Evolutionary conservation across 2,797 vertebrate genomes (phyloP).

Genomic region (Otus scops): DNA sequence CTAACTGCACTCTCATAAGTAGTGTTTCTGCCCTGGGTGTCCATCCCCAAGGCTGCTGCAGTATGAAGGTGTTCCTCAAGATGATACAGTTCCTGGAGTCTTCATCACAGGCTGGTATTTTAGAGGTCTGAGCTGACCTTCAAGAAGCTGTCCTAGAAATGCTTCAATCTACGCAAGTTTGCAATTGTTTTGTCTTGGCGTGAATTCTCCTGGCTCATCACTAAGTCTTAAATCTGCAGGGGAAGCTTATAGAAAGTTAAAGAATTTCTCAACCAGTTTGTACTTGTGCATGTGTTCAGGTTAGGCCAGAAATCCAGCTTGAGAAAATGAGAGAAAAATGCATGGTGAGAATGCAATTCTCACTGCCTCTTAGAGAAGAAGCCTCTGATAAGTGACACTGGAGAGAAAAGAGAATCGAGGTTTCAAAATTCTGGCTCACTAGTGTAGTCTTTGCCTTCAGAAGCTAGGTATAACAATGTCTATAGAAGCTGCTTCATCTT

Average conservation of each 20-base stretch:
- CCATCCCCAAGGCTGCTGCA: not conserved
- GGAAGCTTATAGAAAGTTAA: not conserved
- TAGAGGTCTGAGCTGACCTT: not conserved
- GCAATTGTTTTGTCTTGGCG: not conserved
- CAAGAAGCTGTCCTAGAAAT: not conserved
- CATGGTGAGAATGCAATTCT: not conserved
- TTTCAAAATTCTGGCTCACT: not conserved
- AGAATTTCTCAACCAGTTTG: not conserved
- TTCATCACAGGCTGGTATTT: not conserved
- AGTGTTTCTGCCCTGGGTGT: not conserved
- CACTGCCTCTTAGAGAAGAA: not conserved
- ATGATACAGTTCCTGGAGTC: not conserved
- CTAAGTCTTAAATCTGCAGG: not conserved
- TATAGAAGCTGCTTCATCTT: not conserved
- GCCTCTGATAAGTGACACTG: not conserved
- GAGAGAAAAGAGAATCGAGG: not conserved
- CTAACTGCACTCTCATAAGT: not conserved
- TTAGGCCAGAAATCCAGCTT: not conserved
- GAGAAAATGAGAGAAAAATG: not conserved
- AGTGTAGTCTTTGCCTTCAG: not conserved
- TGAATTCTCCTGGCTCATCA: not conserved
- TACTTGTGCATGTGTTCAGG: not conserved
- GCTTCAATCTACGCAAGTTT: not conserved
- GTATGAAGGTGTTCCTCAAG: not conserved
- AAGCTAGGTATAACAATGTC: not conserved